Percentiles rank a stretch among this genome's conserved stretches.
These are phyloP conservation scores for Callimorpha dominula DNA, from an alignment of 2,888 invertebrate species.

Conservation along the genomic window DNA sequence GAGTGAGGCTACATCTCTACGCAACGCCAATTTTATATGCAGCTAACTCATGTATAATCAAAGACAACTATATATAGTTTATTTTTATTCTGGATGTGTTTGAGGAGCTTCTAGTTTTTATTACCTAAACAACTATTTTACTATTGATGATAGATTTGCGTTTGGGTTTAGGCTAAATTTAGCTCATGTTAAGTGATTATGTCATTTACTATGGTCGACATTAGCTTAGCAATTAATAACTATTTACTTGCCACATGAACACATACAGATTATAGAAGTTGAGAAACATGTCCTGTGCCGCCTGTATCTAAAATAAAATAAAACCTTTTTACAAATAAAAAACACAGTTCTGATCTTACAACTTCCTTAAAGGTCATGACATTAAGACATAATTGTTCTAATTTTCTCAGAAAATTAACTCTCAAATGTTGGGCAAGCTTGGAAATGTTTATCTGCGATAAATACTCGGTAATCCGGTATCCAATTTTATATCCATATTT, in stretches of 20 bases:
- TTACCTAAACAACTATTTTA: too few relatives aligned
- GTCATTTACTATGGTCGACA: background rate
- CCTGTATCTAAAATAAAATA: background rate
- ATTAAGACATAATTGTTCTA: background rate
- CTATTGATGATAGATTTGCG: too few relatives aligned
- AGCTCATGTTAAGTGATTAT: background rate
- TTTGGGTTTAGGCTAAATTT: too few relatives aligned
- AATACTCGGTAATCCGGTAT: background rate
- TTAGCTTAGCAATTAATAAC: background rate
- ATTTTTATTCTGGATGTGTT: too few relatives aligned
- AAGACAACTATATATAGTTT: too few relatives aligned
- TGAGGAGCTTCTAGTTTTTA: too few relatives aligned
- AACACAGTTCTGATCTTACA: background rate
- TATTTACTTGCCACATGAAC: background rate
- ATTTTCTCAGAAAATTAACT: background rate
- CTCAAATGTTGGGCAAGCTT: background rate
- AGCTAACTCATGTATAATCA: background rate
- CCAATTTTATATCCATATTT: background rate
- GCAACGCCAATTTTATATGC: too few relatives aligned
- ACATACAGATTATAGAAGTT: background rate
- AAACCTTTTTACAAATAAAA: background rate
- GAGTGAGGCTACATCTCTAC: too few relatives aligned
- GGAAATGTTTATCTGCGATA: background rate
- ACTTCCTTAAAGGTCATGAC: too few relatives aligned
- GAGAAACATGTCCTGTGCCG: background rate